Percentiles rank a stretch among this genome's conserved stretches.
Conservation (phyloP, 2,797 vertebrate species). For the Malurus splendens region DNA sequence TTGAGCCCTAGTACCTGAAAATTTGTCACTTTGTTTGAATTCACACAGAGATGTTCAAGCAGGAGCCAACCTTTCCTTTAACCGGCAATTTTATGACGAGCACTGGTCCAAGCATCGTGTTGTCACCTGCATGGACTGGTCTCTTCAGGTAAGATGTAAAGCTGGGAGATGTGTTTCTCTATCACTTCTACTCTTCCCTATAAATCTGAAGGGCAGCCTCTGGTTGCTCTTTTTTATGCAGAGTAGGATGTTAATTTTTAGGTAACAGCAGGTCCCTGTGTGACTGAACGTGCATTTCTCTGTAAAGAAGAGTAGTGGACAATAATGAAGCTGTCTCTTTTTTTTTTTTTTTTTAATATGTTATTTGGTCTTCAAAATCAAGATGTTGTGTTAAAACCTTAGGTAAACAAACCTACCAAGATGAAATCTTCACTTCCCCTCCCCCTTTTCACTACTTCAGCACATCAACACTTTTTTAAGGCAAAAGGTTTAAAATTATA, state of each 20-base stretch:
- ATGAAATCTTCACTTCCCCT: background rate
- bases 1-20: background rate
- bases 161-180: background rate
- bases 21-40: constrained; percentile 30
- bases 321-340: background rate
- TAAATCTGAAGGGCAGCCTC: background rate
- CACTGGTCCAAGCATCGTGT: constrained; percentile 97
- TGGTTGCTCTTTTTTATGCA: background rate
- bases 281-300: background rate
- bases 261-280: background rate
- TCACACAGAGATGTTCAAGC: constrained; percentile 78
- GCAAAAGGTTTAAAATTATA: background rate
- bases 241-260: background rate
- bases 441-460: background rate
- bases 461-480: background rate
- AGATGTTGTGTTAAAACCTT: background rate
- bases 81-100: constrained; percentile 91
- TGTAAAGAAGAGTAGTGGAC: background rate
- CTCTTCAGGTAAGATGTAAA: constrained; percentile 83
- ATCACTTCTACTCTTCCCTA: background rate
- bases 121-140: constrained; percentile 96
- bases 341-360: background rate
- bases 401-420: background rate
- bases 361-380: background rate
- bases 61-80: constrained; percentile 89